Base-by-base conservation (phyloP, 1,140 invertebrate genomes). In the Euschistus heros region DNA sequence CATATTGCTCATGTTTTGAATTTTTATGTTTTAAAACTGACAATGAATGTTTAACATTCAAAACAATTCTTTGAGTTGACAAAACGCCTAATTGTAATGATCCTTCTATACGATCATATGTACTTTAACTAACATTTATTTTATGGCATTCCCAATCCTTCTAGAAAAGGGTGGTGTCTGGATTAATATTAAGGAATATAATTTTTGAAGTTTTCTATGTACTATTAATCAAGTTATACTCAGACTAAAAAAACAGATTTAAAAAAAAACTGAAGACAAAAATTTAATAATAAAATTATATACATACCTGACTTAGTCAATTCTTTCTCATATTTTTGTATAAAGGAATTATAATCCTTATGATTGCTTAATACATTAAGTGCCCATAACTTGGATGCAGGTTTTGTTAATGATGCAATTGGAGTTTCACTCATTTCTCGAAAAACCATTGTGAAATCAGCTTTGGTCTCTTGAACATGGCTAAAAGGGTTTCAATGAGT, bases 371-470 rank as follows among this genome's bases (percentile, higher is more conserved):
- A 66, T 2, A 74, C 73, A 61, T 77, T 73, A n/a, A 80, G 67
- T 5, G 78, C 75, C 80, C 80, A 80, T 57, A 76, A 75, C 33
- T 75, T 72, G 15, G 71, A 70, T 26, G 76, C 26, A 62, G 75
- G 73, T 59, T 72, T 73, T 46, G 72, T 68, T 71, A 79, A 71
- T 60, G 78, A 74, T 54, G 67, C 63, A 8, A 78, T 72, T 54
- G 76, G 72, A 65, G 83, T 73, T 66, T 78, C 74, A 72, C 78
- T 79, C 44, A 87, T 73, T 71, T 80, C 79, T 61, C 81, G 74
- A 69, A 86, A 86, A 2, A 78, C 79, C 68, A 80, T 79, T 2
- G 83, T 86, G 69, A 85, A 86, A 73, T 86, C 84, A 2, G 82
- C 77, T 26, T 79, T 78, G 20, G 79, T 81, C 24, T 80, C 78